Base-by-base conservation (phyloP, 2,888 invertebrate species). In the Alviniconcha strummeri region DNA sequence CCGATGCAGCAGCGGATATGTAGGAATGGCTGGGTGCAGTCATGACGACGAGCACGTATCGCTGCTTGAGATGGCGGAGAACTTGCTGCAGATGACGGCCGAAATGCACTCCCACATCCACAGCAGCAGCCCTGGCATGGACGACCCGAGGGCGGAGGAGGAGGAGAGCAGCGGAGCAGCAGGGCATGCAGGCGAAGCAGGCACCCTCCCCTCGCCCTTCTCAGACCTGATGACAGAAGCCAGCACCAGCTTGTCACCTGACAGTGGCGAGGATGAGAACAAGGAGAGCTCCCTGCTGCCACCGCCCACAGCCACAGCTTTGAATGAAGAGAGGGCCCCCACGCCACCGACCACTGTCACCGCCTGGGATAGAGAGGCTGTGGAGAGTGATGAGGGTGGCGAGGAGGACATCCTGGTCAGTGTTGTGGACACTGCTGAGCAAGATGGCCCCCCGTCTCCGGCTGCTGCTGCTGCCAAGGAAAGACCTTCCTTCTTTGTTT, bases 11-110 rank as follows among this genome's bases (percentile, higher is more conserved):
- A 9, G 52, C 13, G n/a, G 67, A 52, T 36, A 56, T 36, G n/a
- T 56, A 5, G 77, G 77, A 36, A 19, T 4, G 36, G 15, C 3
- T 52, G 52, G 11, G n/a, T 8, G 36, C 36, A 55, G 54, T 7
- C 54, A 79, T 4, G 74, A 77, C 11, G 81, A 75, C 9, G 60
- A 78, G 52, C 85, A 86, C n/a, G 86, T 87, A 19, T 88, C 89
- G 4, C 86, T 90, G 72, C 81, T 89, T 80, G 88, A 90, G 86
- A 89, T 90, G 89, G 88, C 90, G 36, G 90, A 90, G 81, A 89
- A 89, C 82, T 78, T 90, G 74, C 79, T 90, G 71, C 88, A 90
- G 83, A 88, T 90, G 89, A 90, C 89, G 9, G 84, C 87, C 11
- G 87, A 89, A 79, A 88, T 89, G 87, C 88, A 89, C 82, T 84